A percentile compares a stretch with the other conserved stretches of the same genome.
These are phyloP conservation scores for Beroe ovata DNA, from an alignment of 37 sponge, comb jelly and placozoan species.

Conservation along the genomic window DNA sequence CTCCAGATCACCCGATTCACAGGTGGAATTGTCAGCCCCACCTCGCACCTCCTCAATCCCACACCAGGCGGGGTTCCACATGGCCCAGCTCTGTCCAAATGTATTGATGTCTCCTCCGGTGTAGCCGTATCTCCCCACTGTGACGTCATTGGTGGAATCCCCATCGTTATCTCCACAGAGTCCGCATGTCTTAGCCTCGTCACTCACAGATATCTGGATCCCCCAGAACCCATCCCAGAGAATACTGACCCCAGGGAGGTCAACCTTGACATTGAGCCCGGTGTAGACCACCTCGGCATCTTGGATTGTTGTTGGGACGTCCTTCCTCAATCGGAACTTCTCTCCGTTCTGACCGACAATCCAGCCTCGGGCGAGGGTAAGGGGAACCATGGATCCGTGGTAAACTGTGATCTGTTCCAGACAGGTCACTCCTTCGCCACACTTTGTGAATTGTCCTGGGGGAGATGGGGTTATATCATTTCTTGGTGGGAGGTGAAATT, in stretches of 20 bases:
- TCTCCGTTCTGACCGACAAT: conserved; percentile 16
- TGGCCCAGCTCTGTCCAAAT: conserved; percentile 2
- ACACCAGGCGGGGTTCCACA: background rate
- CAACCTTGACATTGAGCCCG: background rate
- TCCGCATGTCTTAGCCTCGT: background rate
- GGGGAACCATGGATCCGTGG: background rate
- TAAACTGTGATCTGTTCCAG: conserved; percentile 27
- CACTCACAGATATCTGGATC: background rate
- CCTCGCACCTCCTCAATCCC: background rate
- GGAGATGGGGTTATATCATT: too few relatives aligned
- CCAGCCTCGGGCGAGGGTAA: conserved; percentile 8
- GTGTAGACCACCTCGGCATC: background rate
- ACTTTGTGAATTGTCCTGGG: background rate
- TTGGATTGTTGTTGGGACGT: background rate
- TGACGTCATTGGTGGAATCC: background rate
- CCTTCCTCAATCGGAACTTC: conserved; percentile 22
- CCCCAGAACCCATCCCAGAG: conserved; percentile 38
- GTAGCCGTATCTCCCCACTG: background rate
- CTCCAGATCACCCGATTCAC: background rate
- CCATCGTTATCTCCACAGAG: conserved; percentile 37
- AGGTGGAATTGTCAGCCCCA: background rate
- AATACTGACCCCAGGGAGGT: background rate
- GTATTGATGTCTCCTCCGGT: background rate
- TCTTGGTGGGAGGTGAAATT: too few relatives aligned
- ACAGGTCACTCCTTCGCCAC: conserved; percentile 30